Conservation (phyloP, 2,113 vertebrate species). For the Pelecanus crispus region DNA sequence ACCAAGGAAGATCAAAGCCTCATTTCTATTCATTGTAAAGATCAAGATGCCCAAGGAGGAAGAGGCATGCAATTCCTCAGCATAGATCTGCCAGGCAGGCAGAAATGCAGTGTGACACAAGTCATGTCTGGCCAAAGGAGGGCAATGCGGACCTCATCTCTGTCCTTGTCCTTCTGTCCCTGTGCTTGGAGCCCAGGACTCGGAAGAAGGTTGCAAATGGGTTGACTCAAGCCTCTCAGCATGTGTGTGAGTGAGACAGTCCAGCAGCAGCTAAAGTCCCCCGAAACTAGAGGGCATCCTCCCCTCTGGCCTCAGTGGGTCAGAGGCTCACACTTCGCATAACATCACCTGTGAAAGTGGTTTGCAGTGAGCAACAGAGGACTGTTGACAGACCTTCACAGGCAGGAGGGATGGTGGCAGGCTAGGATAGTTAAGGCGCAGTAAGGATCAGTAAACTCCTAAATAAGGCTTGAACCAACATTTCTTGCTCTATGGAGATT, state of each 20-base stretch:
- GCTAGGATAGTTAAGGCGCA: fast-evolving
- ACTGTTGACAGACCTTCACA: not conserved
- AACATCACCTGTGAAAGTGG: not conserved
- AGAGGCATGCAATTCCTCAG: not conserved
- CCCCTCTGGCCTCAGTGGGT: not conserved
- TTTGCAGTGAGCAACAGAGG: not conserved
- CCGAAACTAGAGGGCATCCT: not conserved
- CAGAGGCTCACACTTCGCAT: fast-evolving
- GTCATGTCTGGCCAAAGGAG: not conserved
- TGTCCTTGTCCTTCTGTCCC: not conserved
- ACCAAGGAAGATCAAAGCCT: not conserved
- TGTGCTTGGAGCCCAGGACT: not conserved
- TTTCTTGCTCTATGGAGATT: not conserved
- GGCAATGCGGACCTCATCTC: not conserved
- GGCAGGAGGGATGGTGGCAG: not conserved
- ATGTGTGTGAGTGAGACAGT: not conserved
- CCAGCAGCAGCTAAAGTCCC: not conserved
- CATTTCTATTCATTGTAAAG: not conserved
- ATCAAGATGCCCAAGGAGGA: not conserved
- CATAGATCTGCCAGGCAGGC: too few relatives aligned
- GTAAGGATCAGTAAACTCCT: not conserved
- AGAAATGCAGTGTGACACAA: not conserved
- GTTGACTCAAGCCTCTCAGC: not conserved
- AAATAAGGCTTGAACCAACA: not conserved
- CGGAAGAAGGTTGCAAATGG: not conserved